phyloP scores from a whole-genome alignment of 2,113 vertebrate genomes.

The Tachuris rubrigastra region DNA sequence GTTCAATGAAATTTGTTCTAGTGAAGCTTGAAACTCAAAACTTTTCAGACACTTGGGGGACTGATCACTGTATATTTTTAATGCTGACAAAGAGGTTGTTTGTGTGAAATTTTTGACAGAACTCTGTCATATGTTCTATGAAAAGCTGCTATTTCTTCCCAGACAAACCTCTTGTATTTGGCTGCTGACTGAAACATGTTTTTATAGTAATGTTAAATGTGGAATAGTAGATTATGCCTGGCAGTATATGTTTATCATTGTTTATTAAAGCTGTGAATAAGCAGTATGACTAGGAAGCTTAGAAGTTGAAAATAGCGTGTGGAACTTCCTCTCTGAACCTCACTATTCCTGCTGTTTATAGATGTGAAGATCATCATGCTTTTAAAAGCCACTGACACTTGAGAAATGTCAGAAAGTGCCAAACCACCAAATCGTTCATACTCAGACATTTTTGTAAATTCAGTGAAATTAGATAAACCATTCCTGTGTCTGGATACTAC shows the following conservation, averaged over 20 bases:
- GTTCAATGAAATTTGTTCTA: background rate
- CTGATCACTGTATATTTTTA: background rate
- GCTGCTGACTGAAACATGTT: background rate
- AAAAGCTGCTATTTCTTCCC: background rate
- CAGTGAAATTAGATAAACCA: background rate
- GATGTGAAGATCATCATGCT: background rate
- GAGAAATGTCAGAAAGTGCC: background rate
- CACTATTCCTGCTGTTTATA: background rate
- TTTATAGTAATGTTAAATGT: background rate
- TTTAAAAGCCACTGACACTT: constrained; percentile 3
- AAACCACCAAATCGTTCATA: background rate
- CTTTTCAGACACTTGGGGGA: background rate
- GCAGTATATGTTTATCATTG: constrained; percentile 3
- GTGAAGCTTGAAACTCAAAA: background rate
- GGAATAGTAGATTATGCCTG: constrained; percentile 13
- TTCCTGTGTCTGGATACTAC: background rate
- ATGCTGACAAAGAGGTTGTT: background rate
- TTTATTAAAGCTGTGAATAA: constrained; percentile 35
- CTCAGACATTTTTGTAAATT: background rate
- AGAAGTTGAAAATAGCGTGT: constrained; percentile 21
- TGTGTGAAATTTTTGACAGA: background rate
- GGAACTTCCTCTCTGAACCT: constrained; percentile 31
- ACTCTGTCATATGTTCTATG: background rate
- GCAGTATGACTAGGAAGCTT: background rate
- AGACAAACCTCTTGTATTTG: background rate